These are phyloP conservation scores for Oreotrochilus melanogaster DNA, from an alignment of 2,113 vertebrate species.

Conservation along the genomic window DNA sequence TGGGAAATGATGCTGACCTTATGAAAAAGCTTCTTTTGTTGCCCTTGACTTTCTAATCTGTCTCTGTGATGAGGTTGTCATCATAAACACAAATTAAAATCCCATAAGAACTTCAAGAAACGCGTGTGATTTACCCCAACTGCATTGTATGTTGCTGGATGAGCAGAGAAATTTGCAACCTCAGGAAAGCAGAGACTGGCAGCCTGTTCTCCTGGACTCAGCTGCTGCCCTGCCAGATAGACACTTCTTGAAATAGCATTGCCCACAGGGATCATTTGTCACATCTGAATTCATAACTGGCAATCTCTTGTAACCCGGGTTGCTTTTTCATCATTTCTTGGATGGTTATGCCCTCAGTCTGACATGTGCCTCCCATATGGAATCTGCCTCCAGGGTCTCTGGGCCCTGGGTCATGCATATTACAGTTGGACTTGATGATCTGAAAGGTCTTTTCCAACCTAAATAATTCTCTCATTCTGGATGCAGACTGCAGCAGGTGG, in stretches of 20 bases:
- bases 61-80: neutral
- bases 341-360: neutral
- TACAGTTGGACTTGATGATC: accelerated
- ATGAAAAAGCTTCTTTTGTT: neutral
- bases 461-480: neutral
- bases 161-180: neutral
- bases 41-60: neutral
- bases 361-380: conserved; percentile 39
- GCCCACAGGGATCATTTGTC: neutral
- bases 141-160: neutral
- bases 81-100: neutral
- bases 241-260: neutral
- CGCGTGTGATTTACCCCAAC: neutral
- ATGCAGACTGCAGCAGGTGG: neutral
- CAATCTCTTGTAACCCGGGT: neutral
- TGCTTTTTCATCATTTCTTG: conserved; percentile 21
- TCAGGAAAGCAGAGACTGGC: neutral
- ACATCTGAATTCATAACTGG: conserved; percentile 19
- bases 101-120: neutral
- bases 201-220: neutral
- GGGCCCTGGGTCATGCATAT: neutral
- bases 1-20: neutral
- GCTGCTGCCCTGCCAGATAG: conserved; percentile 33
- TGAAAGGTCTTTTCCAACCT: neutral
- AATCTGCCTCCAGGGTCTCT: neutral